These are phyloP conservation scores for Heterodera schachtii DNA, from an alignment of 1,140 invertebrate species.

Conservation along the genomic window DNA sequence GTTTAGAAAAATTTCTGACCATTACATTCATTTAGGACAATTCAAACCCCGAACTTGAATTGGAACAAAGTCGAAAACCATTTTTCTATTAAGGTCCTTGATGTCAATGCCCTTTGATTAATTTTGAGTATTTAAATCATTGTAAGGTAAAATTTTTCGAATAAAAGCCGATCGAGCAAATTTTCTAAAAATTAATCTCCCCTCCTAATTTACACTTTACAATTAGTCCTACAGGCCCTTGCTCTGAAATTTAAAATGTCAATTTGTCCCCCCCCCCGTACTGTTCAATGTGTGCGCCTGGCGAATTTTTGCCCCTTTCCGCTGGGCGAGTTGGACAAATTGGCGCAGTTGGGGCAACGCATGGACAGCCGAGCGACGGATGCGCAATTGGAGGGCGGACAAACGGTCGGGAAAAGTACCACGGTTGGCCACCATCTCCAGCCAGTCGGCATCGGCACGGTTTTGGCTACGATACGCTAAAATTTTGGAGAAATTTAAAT, in stretches of 20 bases:
- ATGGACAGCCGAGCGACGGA: conserved; percentile 83
- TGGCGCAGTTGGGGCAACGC: conserved; percentile 75
- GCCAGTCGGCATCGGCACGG: conserved; percentile 40
- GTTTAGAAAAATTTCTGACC: no score
- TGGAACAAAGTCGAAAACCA: no score
- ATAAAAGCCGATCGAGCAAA: no score
- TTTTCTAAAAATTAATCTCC: no score
- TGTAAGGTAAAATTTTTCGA: no score
- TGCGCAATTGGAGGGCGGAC: conserved; percentile 79
- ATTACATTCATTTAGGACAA: no score
- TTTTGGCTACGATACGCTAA: conserved; percentile 32
- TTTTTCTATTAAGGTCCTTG: no score
- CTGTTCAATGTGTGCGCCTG: conserved; percentile 68
- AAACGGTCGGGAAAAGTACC: conserved; percentile 74
- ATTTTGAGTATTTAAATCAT: no score
- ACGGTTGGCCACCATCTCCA: conserved; percentile 35
- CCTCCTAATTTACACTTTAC: no score
- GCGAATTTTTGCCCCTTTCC: conserved; percentile 77
- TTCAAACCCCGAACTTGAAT: no score
- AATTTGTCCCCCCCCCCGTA: background rate
- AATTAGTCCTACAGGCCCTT: no score
- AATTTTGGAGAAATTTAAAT: background rate
- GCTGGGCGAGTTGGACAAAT: conserved; percentile 78
- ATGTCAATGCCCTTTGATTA: no score
- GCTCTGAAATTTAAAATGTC: conserved; percentile 28